These are phyloP conservation scores for Prunella fulvescens DNA, from an alignment of 2,113 vertebrate species.

Conservation along the genomic window DNA sequence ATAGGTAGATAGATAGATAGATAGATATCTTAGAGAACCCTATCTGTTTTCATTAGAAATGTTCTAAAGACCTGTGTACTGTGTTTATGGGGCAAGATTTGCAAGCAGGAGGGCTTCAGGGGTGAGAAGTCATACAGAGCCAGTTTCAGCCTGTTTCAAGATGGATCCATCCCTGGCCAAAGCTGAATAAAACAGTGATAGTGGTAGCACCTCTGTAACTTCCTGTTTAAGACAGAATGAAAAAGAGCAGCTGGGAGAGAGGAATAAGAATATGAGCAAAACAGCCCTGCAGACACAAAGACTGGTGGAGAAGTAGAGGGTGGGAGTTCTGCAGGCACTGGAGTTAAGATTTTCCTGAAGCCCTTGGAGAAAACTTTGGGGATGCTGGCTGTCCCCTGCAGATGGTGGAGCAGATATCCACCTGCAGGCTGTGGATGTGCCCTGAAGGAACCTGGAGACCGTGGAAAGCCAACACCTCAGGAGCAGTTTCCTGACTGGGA, in stretches of 20 bases:
- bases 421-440: background rate
- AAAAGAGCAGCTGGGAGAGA: background rate
- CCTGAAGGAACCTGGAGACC: background rate
- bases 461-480: fast-evolving
- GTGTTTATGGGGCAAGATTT: background rate
- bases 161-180: fast-evolving
- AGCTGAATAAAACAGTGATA: background rate
- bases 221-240: background rate
- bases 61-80: background rate
- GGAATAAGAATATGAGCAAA: background rate
- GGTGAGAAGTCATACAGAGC: background rate
- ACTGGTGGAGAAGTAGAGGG: background rate
- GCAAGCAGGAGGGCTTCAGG: background rate
- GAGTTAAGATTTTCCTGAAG: background rate
- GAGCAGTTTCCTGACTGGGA: background rate
- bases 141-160: background rate
- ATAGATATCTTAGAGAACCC: background rate
- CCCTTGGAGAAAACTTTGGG: fast-evolving
- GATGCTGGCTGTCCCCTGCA: background rate
- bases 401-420: background rate
- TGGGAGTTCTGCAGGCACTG: fast-evolving
- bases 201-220: background rate
- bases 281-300: background rate
- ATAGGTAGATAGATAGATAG: background rate
- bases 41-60: background rate